These are phyloP conservation scores for Sander lucioperca DNA, from an alignment of 2,113 vertebrate genomes.

Conservation along the genomic window DNA sequence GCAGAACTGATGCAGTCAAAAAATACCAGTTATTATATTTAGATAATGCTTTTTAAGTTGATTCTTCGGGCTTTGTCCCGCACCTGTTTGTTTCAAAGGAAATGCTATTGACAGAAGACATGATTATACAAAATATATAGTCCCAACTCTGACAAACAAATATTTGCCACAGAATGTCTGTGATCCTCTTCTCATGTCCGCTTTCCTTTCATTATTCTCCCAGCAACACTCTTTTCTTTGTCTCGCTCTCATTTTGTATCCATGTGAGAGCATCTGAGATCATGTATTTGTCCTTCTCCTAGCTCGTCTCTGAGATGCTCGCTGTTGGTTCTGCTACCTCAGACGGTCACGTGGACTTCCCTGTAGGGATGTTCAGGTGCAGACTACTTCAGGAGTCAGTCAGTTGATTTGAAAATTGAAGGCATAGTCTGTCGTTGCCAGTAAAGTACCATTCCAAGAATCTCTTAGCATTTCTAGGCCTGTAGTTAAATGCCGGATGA, in stretches of 20 bases:
- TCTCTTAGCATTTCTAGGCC: background rate
- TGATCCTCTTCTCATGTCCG: background rate
- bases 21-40: background rate
- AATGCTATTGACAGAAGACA: background rate
- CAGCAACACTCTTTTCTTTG: no score
- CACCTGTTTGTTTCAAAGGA: no score
- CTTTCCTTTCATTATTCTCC: background rate
- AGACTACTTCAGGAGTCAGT: background rate
- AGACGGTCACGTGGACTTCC: slow-evolving; percentile 41
- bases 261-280: background rate
- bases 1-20: background rate
- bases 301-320: slow-evolving; percentile 15
- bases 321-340: slow-evolving; percentile 65
- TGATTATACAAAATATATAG: background rate
- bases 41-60: background rate
- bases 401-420: slow-evolving; percentile 3
- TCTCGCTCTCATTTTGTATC: background rate
- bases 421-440: background rate
- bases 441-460: background rate
- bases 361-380: slow-evolving; percentile 17
- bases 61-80: no score
- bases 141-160: background rate
- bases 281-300: background rate
- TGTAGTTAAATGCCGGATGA: slow-evolving; percentile 18
- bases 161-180: background rate